A percentile compares a stretch with the other conserved stretches of the same genome.
These are phyloP conservation scores for Ischnus inquisitorius DNA, from an alignment of 2,888 invertebrate species.

Conservation along the genomic window DNA sequence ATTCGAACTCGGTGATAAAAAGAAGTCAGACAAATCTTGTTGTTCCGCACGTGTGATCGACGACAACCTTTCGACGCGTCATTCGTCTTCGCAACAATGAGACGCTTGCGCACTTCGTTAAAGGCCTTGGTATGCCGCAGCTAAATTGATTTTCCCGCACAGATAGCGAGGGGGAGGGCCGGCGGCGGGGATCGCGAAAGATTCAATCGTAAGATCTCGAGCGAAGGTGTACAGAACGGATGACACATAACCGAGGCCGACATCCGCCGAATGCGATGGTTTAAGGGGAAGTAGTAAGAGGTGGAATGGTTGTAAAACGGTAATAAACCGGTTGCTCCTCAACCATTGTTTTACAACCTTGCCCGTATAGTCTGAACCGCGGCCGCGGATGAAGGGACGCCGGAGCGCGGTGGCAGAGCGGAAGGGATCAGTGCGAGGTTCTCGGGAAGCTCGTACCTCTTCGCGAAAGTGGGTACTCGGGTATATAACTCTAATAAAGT, in stretches of 20 bases:
- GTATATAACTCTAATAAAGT: constrained; percentile 70
- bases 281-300: constrained; percentile 16
- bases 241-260: constrained; percentile 19
- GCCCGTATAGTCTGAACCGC: background rate
- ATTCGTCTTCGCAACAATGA: background rate
- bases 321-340: constrained; percentile 68
- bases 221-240: constrained; percentile 30
- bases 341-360: constrained; percentile 72
- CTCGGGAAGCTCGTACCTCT: constrained; percentile 63
- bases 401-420: constrained; percentile 60
- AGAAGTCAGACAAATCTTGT: background rate
- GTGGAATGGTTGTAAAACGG: constrained; percentile 69
- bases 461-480: constrained; percentile 48
- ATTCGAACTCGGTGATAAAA: background rate
- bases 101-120: background rate
- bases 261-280: constrained; percentile 47
- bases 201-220: constrained; percentile 13
- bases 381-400: background rate
- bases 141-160: constrained; percentile 12
- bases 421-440: constrained; percentile 76
- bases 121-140: background rate
- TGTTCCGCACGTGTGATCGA: background rate
- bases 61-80: background rate
- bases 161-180: background rate
- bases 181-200: background rate